Evolutionary conservation across 2,113 vertebrate genomes (phyloP), one percentile per base, ranked within the genome.

Genomic region (Romanogobio albipinnatus): DNA sequence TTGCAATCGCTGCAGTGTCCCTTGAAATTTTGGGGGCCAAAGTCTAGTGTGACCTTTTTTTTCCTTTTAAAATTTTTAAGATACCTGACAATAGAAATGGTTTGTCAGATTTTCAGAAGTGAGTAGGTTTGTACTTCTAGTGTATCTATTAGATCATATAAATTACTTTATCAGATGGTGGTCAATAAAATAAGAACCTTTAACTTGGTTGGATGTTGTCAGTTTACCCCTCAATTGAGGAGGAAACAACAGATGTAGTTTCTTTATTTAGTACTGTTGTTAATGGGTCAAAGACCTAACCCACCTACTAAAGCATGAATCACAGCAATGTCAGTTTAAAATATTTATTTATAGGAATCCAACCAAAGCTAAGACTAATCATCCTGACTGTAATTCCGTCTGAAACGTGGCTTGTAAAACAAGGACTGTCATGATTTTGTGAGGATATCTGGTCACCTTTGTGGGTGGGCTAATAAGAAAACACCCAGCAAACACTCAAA

Each of bases 201-300:
- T 26, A 75, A 49, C 73, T 51, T 47, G 11, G 26, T 56, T 10
- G 73, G 45, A 56, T 76, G 49, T 33, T 76, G 49, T 76, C 49
- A 76, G 49, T 76, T 76, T 56, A 76, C 24, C 24, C 15, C 15
- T 76, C 36, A 74, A 7, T 13, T 47, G 22, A 47, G 36, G 33
- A 68, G 15, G 64, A 68, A 39, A 68, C 64, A 68, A 43, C 68
- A 43, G 68, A 71, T 70, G 66, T 39, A 71, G 36, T 11, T 71
- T 56, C 53, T 19, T 56, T 24, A 70, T 70, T 36, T 33, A 36
- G 7, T 36, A 70, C 33, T 1, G 19, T 19, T 73, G 22, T 39
- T 71, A 39, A 71, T 5, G 9, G 66, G 66, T 73, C 70, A 73
- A 73, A 73, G 2, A 74, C 26, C 43, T 49, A 47, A 74, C 43